Conservation (phyloP, 1,140 invertebrate species). For the Idris sp. region DNA sequence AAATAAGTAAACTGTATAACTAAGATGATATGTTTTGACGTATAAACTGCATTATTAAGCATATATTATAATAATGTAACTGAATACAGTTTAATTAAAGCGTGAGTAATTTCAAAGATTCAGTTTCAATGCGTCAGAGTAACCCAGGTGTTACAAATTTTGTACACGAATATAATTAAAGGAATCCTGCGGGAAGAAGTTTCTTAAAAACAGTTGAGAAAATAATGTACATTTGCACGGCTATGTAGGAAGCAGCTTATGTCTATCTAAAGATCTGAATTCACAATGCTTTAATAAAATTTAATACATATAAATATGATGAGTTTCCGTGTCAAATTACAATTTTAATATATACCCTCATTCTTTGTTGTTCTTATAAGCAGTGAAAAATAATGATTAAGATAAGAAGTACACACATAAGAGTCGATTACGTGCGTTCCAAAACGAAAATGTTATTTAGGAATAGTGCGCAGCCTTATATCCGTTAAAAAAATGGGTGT, state of each 20-base stretch:
- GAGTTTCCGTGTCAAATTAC: too few species aligned
- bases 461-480: slow-evolving; percentile 38
- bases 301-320: too few species aligned
- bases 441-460: slow-evolving; percentile 38
- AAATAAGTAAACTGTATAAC: slow-evolving; percentile 6
- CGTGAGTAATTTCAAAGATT: slow-evolving; percentile 29
- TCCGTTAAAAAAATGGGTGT: slow-evolving; percentile 61
- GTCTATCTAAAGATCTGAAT: slow-evolving; percentile 20
- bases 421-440: too few species aligned
- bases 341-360: too few species aligned
- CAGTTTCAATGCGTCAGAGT: slow-evolving; percentile 11
- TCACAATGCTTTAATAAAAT: too few species aligned
- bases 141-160: slow-evolving; percentile 24
- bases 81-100: slow-evolving; percentile 27
- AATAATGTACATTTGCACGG: slow-evolving; percentile 1
- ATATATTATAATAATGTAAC: slow-evolving; percentile 13
- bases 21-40: slow-evolving; percentile 16
- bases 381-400: slow-evolving; percentile 3
- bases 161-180: slow-evolving; percentile 12
- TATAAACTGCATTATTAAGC: slow-evolving; percentile 21
- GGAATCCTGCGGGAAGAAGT: slow-evolving; percentile 1
- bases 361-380: slow-evolving; percentile 6
- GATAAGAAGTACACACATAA: not conserved
- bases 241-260: not conserved
- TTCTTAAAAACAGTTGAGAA: slow-evolving; percentile 13